Base-by-base conservation (phyloP, 2,797 vertebrate species). In the Erethizon dorsatum region DNA sequence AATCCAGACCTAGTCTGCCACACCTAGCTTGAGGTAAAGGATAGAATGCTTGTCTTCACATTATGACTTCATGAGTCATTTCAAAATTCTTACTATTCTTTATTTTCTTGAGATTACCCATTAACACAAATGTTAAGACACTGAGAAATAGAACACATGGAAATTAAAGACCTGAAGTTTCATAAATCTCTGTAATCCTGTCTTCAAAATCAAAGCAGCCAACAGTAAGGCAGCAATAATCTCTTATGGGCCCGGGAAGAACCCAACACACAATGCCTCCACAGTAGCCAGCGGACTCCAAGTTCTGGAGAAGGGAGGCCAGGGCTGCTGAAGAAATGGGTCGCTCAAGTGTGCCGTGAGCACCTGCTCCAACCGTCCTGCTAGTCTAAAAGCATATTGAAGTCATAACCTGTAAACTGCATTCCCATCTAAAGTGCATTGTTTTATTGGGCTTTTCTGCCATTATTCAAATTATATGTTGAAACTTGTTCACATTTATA, bases 171-270 rank as follows among this genome's bases (percentile, higher is more conserved):
- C 50, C 45, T 24, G 20, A 93, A 61, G 22, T 82, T 56, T 91
- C 83, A 31, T 67, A 83, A 73, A 14, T 87, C 45, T 54, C 57
- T 95, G 97, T 78, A 88, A 84, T 93, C 88, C n/a, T 71, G 12
- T 77, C 93, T 80, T 52, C 17, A 63, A 96, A 94, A 90, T 96
- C 80, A 94, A 93, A 97, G 89, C 33, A 26, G n/a, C 45, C 69
- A 91, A 83, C 28, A 90, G 84, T 57, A 63, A 94, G 89, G 18
- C 67, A 80, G 56, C 31, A 86, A 47, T 50, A 61, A 80, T 45
- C 69, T 71, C 77, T 92, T 79, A 17, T 59, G 59, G 24, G n/a
- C 33, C 17, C 0, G 78, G n/a, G 52, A 47, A 94, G 87, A 87
- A 45, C 26, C 65, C 56, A 77, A 65, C 45, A 61, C 83, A 83